Base-by-base conservation (phyloP, 2,888 invertebrate species). In the Coleophora flavipennella region DNA sequence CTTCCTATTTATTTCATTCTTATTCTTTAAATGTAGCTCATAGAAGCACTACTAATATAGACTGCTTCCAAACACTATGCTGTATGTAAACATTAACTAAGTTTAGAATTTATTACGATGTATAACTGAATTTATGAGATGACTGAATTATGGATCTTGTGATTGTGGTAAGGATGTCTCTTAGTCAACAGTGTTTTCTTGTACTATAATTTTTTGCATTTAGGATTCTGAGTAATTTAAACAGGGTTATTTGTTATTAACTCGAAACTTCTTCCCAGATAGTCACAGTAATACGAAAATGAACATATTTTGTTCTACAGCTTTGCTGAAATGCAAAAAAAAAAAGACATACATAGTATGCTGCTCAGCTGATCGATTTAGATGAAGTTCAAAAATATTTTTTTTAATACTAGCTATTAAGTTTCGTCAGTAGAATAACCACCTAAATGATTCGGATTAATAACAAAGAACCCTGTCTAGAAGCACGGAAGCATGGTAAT, bases 401-500 rank as follows among this genome's bases (percentile, higher is more conserved):
- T n/a, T n/a, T n/a, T n/a, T n/a, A n/a, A n/a, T n/a, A n/a, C n/a
- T n/a, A n/a, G n/a, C n/a, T n/a, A n/a, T n/a, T n/a, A n/a, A n/a
- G n/a, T n/a, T n/a, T n/a, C n/a, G n/a, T n/a, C n/a, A n/a, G n/a
- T n/a, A n/a, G n/a, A n/a, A n/a, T n/a, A n/a, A n/a, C n/a, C n/a
- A n/a, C n/a, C n/a, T n/a, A n/a, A n/a, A n/a, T n/a, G n/a, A n/a
- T n/a, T n/a, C n/a, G n/a, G n/a, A n/a, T n/a, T n/a, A n/a, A n/a
- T n/a, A n/a, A n/a, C n/a, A n/a, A n/a, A n/a, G n/a, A n/a, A n/a
- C n/a, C n/a, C n/a, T n/a, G n/a, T n/a, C n/a, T n/a, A n/a, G n/a
- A n/a, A n/a, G n/a, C n/a, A n/a, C 66, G 65, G 69, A 61, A 62
- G 67, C 71, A 78, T 78, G 71, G 79, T 79, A 80, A 84, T 83